These are phyloP conservation scores for Synanceia verrucosa DNA, from an alignment of 2,797 vertebrate species.

Conservation along the genomic window DNA sequence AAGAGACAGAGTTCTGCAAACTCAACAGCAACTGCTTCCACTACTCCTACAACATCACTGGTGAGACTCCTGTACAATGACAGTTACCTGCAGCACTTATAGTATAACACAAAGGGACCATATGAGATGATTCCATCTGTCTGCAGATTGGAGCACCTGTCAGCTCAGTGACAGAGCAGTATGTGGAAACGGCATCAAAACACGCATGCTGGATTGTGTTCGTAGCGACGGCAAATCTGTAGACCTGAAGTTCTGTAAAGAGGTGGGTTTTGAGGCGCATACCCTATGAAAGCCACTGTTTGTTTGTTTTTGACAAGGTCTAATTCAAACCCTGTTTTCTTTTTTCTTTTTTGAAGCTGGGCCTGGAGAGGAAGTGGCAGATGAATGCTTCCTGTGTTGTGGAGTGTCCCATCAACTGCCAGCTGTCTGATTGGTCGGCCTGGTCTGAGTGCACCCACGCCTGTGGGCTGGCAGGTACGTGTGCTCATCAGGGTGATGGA, in stretches of 20 bases:
- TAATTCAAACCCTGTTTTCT: neutral
- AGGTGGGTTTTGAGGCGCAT: constrained; percentile 79
- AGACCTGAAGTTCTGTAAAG: constrained; percentile 91
- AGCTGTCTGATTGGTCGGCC: constrained; percentile 93
- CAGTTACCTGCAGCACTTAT: neutral
- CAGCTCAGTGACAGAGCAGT: constrained; percentile 94
- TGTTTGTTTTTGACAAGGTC: neutral
- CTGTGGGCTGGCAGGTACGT: constrained; percentile 82
- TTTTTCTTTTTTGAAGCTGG: constrained; percentile 70
- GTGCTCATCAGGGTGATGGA: neutral
- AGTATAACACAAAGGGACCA: neutral
- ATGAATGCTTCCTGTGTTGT: constrained; percentile 93
- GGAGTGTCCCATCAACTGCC: constrained; percentile 96
- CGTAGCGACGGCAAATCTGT: constrained; percentile 96
- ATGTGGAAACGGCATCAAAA: constrained; percentile 93
- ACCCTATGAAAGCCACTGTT: neutral
- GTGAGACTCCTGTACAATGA: constrained; percentile 68
- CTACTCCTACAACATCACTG: constrained; percentile 95
- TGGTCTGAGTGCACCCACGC: constrained; percentile 93
- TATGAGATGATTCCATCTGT: no score
- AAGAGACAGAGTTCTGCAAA: constrained; percentile 86
- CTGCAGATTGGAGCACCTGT: constrained; percentile 96
- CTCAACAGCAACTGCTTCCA: constrained; percentile 96
- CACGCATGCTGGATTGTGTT: constrained; percentile 96
- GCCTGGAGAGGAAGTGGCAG: constrained; percentile 93